Evolutionary conservation across 2,888 invertebrate genomes (phyloP).

Genomic region (Amphimallon solstitiale): DNA sequence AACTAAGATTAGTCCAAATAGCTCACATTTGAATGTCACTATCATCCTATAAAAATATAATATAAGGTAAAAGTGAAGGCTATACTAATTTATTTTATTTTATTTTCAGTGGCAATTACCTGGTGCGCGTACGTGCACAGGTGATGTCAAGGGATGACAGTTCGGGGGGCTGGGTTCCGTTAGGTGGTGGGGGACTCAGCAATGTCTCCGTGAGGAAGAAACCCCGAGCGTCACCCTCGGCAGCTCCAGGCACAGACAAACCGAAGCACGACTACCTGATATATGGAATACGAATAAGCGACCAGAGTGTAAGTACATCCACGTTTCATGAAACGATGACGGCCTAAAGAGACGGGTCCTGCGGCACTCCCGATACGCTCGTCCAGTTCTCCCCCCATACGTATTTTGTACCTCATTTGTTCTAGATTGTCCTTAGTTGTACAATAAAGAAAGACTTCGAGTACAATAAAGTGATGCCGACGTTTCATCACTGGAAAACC

Average conservation of each 20-base stretch:
- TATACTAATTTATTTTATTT: slow-evolving; percentile 37
- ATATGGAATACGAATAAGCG: slow-evolving; percentile 90
- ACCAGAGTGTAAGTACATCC: slow-evolving; percentile 80
- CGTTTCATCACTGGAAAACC: slow-evolving; percentile 98
- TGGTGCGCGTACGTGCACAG: slow-evolving; percentile 98
- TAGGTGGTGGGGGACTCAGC: slow-evolving; percentile 93
- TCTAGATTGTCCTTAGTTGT: slow-evolving; percentile 91
- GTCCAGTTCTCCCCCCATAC: background rate
- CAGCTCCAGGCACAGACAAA: slow-evolving; percentile 51
- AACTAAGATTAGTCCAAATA: no score
- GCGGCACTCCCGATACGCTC: background rate
- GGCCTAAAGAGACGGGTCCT: background rate
- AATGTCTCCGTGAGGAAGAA: slow-evolving; percentile 91
- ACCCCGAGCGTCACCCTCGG: slow-evolving; percentile 61
- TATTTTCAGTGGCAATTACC: slow-evolving; percentile 81
- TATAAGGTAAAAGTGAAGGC: no score
- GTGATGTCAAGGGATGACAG: slow-evolving; percentile 99
- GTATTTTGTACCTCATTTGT: slow-evolving; percentile 40
- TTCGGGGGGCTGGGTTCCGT: slow-evolving; percentile 94
- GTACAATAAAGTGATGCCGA: slow-evolving; percentile 98
- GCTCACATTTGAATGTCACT: no score
- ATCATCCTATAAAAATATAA: no score
- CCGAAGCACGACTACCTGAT: slow-evolving; percentile 90
- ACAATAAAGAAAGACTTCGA: slow-evolving; percentile 95
- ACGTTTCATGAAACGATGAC: background rate